Evolutionary conservation across 2,113 vertebrate species (phyloP).

Genomic region (Engraulis encrasicolus): DNA sequence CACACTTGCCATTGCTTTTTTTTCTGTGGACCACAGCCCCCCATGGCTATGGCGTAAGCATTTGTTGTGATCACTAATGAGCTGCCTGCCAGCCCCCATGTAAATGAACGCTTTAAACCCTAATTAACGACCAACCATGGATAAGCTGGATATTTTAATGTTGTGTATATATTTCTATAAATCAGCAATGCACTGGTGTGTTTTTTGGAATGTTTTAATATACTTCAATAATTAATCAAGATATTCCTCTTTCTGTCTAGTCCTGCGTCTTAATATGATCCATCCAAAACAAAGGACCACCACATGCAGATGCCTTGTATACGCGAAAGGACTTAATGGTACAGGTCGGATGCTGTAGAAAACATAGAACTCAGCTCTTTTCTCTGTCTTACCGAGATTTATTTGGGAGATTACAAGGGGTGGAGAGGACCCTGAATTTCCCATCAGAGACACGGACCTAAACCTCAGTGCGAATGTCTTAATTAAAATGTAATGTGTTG

Average conservation of each 20-base stretch:
- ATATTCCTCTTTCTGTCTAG: not conserved
- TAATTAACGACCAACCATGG: conserved; percentile 41
- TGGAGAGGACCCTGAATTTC: not conserved
- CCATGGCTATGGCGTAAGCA: not conserved
- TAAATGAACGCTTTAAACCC: conserved; percentile 34
- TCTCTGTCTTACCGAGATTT: not conserved
- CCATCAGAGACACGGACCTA: conserved; percentile 17
- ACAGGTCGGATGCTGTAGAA: not conserved
- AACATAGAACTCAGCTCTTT: not conserved
- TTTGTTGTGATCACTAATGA: conserved; percentile 9
- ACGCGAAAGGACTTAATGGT: not conserved
- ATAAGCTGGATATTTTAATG: not conserved
- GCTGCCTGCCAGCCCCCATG: conserved; percentile 22
- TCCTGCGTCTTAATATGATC: not conserved
- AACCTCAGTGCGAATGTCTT: not conserved
- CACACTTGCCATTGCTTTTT: not conserved
- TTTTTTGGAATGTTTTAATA: not conserved
- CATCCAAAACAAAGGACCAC: not conserved
- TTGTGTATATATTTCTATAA: not conserved
- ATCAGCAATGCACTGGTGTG: not conserved
- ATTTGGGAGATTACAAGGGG: conserved; percentile 4
- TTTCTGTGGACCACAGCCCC: not conserved
- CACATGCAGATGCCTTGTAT: not conserved
- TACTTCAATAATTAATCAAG: not conserved
- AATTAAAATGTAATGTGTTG: conserved; percentile 17